Evolutionary conservation across 92 coral and sea anemone genomes (phyloP).

Genomic region (Scolanthus callimorphus): DNA sequence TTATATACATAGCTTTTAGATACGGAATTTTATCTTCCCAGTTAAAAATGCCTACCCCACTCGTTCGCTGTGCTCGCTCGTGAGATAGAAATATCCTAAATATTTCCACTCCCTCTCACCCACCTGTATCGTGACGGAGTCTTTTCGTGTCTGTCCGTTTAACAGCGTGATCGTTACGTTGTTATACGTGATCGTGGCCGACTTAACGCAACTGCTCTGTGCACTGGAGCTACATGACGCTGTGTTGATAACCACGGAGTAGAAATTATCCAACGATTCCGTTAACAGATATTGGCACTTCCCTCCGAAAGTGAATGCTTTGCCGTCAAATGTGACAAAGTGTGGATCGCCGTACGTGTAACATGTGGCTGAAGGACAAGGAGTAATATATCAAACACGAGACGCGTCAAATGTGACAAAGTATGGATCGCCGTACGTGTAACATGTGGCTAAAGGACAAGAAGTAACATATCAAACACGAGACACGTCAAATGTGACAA

Average conservation of each 20-base stretch:
- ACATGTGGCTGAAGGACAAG: too few relatives aligned
- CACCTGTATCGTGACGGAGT: conserved; percentile 33
- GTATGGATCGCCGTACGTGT: too few relatives aligned
- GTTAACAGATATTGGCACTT: conserved; percentile 63
- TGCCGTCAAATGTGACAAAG: conserved; percentile 72
- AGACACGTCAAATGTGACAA: too few relatives aligned
- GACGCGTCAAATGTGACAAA: too few relatives aligned
- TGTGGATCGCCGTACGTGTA: conserved; percentile 81
- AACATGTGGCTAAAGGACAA: too few relatives aligned
- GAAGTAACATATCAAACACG: too few relatives aligned
- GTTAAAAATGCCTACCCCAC: too few relatives aligned
- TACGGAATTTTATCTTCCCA: too few relatives aligned
- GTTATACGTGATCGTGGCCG: conserved; percentile 59
- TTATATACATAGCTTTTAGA: too few relatives aligned
- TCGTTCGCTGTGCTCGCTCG: too few relatives aligned
- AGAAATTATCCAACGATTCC: conserved; percentile 48
- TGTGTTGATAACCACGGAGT: conserved; percentile 62
- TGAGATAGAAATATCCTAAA: conserved; percentile 17
- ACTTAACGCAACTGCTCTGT: conserved; percentile 61
- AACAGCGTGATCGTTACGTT: conserved; percentile 48
- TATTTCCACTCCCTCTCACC: conserved; percentile 1
- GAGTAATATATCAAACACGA: too few relatives aligned
- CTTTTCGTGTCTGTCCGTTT: conserved; percentile 43
- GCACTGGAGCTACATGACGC: conserved; percentile 56
- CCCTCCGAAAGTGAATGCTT: conserved; percentile 68